A percentile compares a stretch with the other conserved stretches of the same genome.
Evolutionary conservation across 2,797 vertebrate genomes (phyloP).

Genomic region (Anas bernieri): DNA sequence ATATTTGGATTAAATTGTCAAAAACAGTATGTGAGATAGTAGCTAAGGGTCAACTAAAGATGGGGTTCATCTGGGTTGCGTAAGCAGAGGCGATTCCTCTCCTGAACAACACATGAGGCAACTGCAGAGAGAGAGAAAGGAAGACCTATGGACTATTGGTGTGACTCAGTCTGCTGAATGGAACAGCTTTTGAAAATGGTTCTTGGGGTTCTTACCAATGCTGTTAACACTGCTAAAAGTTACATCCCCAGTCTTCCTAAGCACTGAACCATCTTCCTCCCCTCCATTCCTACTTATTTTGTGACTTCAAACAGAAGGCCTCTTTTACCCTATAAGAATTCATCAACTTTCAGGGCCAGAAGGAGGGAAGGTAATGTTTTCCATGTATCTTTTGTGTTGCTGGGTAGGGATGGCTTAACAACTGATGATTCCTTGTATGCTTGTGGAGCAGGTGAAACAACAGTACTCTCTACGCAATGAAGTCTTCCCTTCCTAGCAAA

Average conservation of each 20-base stretch:
- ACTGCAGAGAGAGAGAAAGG: background rate
- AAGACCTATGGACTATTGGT: background rate
- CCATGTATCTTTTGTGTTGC: background rate
- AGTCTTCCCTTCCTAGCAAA: background rate
- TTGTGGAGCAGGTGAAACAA: constrained; percentile 34
- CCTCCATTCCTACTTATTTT: background rate
- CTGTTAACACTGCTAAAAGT: background rate
- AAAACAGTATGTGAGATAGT: background rate
- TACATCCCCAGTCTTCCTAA: background rate
- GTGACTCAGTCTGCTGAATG: background rate
- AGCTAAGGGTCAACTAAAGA: background rate
- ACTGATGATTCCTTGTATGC: constrained; percentile 10
- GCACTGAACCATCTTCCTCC: background rate
- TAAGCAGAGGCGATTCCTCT: background rate
- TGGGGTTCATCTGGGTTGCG: background rate
- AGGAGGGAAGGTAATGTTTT: background rate
- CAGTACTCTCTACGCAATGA: constrained; percentile 11
- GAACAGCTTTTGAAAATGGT: background rate
- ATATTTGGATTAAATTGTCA: background rate
- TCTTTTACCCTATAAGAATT: background rate
- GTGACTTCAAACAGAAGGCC: background rate
- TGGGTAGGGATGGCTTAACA: background rate
- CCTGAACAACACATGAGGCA: background rate
- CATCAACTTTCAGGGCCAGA: background rate
- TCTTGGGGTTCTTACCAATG: background rate